phyloP scores from a whole-genome alignment of 2,797 vertebrate genomes.

The Chloroceryle inda region DNA sequence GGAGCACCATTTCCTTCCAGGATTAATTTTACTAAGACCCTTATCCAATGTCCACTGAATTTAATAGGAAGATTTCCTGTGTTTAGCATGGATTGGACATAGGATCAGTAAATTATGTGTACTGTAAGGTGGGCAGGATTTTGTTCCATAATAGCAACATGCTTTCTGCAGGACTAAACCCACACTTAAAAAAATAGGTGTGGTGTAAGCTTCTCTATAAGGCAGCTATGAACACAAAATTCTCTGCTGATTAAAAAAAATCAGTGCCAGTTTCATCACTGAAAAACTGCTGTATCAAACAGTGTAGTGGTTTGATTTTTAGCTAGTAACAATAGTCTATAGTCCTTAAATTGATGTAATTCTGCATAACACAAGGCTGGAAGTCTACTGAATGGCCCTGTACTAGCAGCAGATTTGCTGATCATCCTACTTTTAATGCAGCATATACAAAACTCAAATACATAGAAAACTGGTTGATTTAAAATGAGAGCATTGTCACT shows the following conservation, averaged over 20 bases:
- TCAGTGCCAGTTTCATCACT: conserved; percentile 14
- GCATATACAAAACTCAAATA: not conserved
- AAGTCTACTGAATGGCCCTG: not conserved
- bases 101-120: not conserved
- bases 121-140: not conserved
- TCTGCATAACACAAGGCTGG: not conserved
- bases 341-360: not conserved
- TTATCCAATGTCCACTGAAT: not conserved
- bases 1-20: not conserved
- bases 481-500: not conserved
- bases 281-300: not conserved
- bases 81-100: not conserved
- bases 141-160: not conserved
- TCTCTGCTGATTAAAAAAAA: not conserved
- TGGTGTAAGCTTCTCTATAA: conserved; percentile 45
- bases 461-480: not conserved
- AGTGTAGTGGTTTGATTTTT: conserved; percentile 10
- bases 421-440: not conserved
- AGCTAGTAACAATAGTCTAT: not conserved
- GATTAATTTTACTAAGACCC: not conserved
- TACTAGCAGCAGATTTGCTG: not conserved
- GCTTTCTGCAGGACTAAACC: conserved; percentile 5
- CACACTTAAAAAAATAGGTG: not conserved
- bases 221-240: conserved; percentile 52
- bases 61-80: not conserved